phyloP scores from a whole-genome alignment of 2,888 invertebrate species.

The Aleiodes leptofemur region DNA sequence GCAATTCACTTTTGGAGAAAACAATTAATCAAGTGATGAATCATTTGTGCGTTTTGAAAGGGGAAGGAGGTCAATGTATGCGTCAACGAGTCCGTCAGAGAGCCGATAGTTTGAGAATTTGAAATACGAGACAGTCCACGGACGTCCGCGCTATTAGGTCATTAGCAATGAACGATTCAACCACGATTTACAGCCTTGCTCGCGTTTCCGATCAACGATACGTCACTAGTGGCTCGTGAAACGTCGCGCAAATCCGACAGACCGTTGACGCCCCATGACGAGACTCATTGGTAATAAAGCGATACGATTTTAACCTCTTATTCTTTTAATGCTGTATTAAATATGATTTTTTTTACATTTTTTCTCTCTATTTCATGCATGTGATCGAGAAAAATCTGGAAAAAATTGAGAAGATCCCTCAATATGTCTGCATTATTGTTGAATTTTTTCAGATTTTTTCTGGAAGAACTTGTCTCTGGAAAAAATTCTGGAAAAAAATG shows the following conservation, averaged over 20 bases:
- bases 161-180: constrained; percentile 49
- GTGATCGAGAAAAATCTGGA: no score
- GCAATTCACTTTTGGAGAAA: neutral
- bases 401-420: no score
- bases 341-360: neutral
- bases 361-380: no score
- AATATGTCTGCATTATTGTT: no score
- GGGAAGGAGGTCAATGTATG: constrained; percentile 15
- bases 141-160: constrained; percentile 50
- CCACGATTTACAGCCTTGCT: constrained; percentile 50
- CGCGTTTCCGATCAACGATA: constrained; percentile 49
- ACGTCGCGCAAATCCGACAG: constrained; percentile 43
- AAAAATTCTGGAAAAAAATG: no score
- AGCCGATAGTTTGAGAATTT: constrained; percentile 31
- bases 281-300: neutral
- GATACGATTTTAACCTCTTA: no score
- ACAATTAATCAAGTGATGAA: no score
- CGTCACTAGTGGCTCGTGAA: constrained; percentile 53
- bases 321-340: no score
- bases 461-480: no score
- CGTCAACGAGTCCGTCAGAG: constrained; percentile 18
- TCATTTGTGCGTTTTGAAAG: no score
- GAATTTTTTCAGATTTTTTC: no score
- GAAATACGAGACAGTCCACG: constrained; percentile 47
- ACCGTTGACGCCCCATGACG: constrained; percentile 32